Evolutionary conservation across 2,797 vertebrate species (phyloP).

Genomic region (Echeneis naucrates): DNA sequence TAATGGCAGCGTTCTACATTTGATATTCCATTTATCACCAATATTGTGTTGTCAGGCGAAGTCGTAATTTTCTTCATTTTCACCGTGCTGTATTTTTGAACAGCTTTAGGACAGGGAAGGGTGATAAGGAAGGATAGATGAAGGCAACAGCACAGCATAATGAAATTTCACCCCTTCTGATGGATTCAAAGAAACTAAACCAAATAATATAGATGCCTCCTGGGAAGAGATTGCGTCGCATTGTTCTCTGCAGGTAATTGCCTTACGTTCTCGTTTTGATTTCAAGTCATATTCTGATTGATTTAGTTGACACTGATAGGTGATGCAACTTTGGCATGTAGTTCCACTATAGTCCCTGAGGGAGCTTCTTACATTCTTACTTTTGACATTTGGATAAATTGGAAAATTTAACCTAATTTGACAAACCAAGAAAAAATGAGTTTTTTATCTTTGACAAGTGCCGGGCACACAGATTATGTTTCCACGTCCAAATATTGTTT

Average conservation of each 20-base stretch:
- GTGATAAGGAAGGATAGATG: neutral
- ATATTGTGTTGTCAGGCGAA: neutral
- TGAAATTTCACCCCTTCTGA: neutral
- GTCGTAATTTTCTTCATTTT: neutral
- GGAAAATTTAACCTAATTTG: too few species aligned
- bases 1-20: neutral
- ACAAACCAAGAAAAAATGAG: too few species aligned
- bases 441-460: too few species aligned
- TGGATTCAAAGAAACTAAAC: neutral
- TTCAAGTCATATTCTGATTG: neutral
- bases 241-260: neutral
- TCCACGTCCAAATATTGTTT: neutral
- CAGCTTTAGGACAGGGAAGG: neutral
- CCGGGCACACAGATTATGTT: too few species aligned
- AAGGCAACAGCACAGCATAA: neutral
- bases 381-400: too few species aligned
- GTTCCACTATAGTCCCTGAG: too few species aligned
- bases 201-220: neutral
- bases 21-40: neutral
- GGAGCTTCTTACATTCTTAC: too few species aligned
- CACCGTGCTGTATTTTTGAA: constrained; percentile 4
- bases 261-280: neutral
- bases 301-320: neutral
- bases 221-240: neutral
- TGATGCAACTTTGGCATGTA: neutral